A percentile compares a stretch with the other conserved stretches of the same genome.
Conservation (phyloP, 2,797 vertebrate species). For the Pangasius mekongensis region DNA sequence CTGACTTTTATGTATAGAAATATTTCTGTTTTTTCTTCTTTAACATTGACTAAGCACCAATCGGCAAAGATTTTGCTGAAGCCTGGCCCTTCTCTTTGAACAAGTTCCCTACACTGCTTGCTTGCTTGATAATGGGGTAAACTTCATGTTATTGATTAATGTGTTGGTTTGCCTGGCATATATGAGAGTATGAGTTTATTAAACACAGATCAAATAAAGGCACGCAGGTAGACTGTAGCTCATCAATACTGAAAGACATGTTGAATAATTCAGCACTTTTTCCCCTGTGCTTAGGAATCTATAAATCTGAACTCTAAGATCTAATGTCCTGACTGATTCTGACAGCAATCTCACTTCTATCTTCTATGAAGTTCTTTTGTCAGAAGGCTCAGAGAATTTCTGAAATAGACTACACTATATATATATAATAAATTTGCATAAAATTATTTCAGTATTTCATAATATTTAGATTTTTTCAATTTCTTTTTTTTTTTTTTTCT, state of each 20-base stretch:
- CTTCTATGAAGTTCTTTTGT: no score
- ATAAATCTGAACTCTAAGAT: background rate
- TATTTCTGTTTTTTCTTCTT: background rate
- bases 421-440: no score
- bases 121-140: background rate
- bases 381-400: background rate
- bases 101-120: background rate
- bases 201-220: constrained; percentile 31
- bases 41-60: background rate
- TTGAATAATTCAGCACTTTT: constrained; percentile 40
- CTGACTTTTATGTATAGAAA: background rate
- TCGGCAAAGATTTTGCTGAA: background rate
- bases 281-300: background rate
- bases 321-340: background rate
- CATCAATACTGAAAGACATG: constrained; percentile 46
- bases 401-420: background rate
- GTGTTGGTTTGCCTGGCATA: constrained; percentile 21
- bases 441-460: no score
- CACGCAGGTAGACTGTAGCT: constrained; percentile 31
- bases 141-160: constrained; percentile 25
- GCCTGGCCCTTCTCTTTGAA: background rate
- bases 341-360: constrained; percentile 9
- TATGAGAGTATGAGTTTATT: constrained; percentile 24
- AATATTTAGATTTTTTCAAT: no score
- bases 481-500: no score